A percentile compares a stretch with the other conserved stretches of the same genome.
phyloP scores from a whole-genome alignment of 2,797 vertebrate genomes.

The Oreonectes daqikongensis region DNA sequence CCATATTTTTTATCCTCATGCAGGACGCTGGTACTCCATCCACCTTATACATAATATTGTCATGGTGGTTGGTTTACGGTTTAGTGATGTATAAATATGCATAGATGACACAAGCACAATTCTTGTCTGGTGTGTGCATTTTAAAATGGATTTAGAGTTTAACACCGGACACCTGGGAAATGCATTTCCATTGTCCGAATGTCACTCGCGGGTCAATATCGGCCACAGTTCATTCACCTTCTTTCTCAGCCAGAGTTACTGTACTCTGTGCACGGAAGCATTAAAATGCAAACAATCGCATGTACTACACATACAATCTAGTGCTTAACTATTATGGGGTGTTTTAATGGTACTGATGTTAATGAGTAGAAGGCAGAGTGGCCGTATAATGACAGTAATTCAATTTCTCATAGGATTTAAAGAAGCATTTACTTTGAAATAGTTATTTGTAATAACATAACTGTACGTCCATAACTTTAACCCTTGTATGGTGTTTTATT shows the following conservation, averaged over 20 bases:
- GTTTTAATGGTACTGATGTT: neutral
- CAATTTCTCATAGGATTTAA: neutral
- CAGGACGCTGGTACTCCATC: too few species aligned
- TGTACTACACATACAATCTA: constrained; percentile 20
- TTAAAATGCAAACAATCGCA: neutral
- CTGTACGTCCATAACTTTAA: too few species aligned
- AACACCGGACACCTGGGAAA: neutral
- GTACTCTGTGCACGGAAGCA: constrained; percentile 1
- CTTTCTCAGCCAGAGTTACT: constrained; percentile 37
- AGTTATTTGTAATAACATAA: too few species aligned
- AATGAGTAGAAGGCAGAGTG: too few species aligned
- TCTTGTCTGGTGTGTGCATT: constrained; percentile 1
- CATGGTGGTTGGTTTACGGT: too few species aligned
- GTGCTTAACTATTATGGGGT: neutral
- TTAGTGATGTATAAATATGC: neutral
- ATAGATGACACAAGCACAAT: neutral
- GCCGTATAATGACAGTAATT: neutral
- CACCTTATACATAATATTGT: too few species aligned
- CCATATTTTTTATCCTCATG: too few species aligned
- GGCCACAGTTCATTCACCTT: constrained; percentile 20
- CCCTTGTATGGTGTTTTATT: too few species aligned
- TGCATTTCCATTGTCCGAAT: constrained; percentile 18
- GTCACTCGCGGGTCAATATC: constrained; percentile 50
- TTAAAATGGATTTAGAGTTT: neutral
- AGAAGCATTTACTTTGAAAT: too few species aligned